Conservation (phyloP, 2,888 invertebrate genomes). For the Nephrotoma guestfalica region DNA sequence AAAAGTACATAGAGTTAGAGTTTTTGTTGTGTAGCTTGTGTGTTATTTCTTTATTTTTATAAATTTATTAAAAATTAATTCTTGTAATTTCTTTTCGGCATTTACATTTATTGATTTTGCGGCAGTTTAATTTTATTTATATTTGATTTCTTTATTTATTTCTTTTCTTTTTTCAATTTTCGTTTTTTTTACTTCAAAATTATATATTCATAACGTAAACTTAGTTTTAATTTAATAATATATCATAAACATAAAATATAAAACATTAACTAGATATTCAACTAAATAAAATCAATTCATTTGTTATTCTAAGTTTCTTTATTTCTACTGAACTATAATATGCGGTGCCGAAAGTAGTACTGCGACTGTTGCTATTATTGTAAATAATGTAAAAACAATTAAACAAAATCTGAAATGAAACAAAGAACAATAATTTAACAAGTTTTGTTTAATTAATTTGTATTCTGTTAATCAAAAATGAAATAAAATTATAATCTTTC, state of each 20-base stretch:
- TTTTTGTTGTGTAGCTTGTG: neutral
- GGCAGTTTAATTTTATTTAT: constrained; percentile 5
- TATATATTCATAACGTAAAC: neutral
- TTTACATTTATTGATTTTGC: constrained; percentile 2
- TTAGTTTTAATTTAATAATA: constrained; percentile 3
- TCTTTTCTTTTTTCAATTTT: neutral
- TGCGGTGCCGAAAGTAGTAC: constrained; percentile 86
- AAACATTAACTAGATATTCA: neutral
- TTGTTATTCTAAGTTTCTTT: constrained; percentile 7
- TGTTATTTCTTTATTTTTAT: neutral
- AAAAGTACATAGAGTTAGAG: neutral
- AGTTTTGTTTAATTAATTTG: no score
- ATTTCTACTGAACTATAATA: constrained; percentile 76
- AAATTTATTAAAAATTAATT: neutral
- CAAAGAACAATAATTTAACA: neutral
- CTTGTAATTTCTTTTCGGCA: neutral
- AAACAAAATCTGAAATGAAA: constrained; percentile 64
- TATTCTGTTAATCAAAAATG: no score
- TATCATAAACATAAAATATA: neutral
- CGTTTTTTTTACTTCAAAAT: neutral
- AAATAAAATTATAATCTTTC: no score
- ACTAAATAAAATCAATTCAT: constrained; percentile 4
- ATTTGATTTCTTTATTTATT: constrained; percentile 3
- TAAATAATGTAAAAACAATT: constrained; percentile 89
- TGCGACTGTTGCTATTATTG: constrained; percentile 82